Evolutionary conservation across 2,888 invertebrate species (phyloP).

Genomic region (Stenolophus ochropezus): DNA sequence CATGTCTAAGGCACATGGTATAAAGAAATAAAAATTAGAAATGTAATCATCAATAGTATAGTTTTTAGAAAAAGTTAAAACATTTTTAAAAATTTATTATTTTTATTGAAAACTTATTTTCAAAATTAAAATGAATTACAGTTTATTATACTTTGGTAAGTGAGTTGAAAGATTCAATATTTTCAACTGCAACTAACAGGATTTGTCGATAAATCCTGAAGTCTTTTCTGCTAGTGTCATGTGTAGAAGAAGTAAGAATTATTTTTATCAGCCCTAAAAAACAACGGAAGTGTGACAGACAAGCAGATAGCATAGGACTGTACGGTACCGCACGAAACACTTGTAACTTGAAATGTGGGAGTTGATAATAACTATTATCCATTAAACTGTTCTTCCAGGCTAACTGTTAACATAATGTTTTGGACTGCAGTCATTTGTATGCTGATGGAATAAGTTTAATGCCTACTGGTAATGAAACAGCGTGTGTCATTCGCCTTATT

Average conservation of each 20-base stretch:
- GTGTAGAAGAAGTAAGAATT: background rate
- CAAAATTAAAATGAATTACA: no score
- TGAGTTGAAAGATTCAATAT: no score
- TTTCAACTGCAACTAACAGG: no score
- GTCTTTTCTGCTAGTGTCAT: no score
- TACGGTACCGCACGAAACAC: constrained; percentile 1
- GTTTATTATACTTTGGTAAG: no score
- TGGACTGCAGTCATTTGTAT: constrained; percentile 5
- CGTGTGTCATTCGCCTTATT: constrained; percentile 23
- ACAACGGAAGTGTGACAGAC: constrained; percentile 22
- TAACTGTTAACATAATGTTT: constrained; percentile 19
- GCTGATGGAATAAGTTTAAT: constrained; percentile 2
- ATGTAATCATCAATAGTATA: no score
- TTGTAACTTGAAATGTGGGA: background rate
- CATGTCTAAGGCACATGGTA: no score
- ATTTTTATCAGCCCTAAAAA: constrained; percentile 28
- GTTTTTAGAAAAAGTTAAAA: no score
- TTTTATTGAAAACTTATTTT: no score
- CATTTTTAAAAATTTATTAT: no score
- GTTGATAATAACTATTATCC: constrained; percentile 20
- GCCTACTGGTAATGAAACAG: constrained; percentile 1
- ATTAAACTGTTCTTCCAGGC: constrained; percentile 9
- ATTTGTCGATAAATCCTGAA: no score
- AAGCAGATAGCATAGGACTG: background rate
- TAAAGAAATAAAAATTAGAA: no score